A percentile compares a stretch with the other conserved stretches of the same genome.
These are phyloP conservation scores for Tangara arthus DNA, from an alignment of 2,797 vertebrate genomes.

Conservation along the genomic window DNA sequence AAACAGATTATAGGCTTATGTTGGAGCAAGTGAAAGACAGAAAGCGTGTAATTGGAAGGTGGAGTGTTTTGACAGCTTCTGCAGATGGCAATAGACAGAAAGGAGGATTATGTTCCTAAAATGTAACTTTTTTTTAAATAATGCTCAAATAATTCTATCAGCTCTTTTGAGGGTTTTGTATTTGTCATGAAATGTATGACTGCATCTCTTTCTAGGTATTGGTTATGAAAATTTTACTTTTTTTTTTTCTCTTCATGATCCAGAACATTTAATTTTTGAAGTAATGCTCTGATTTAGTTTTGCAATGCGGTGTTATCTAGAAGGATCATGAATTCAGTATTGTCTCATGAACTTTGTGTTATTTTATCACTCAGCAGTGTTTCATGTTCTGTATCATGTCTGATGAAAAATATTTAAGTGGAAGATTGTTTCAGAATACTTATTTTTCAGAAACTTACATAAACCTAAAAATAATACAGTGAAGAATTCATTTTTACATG, in stretches of 20 bases:
- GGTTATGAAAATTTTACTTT: background rate
- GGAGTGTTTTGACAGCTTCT: constrained; percentile 60
- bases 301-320: background rate
- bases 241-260: background rate
- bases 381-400: background rate
- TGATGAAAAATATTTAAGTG: background rate
- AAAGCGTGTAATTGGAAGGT: constrained; percentile 28
- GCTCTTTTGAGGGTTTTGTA: background rate
- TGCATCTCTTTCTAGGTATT: background rate
- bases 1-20: constrained; percentile 53
- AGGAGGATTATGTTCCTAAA: constrained; percentile 9
- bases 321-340: background rate
- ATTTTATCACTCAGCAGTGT: background rate
- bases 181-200: background rate
- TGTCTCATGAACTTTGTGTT: background rate
- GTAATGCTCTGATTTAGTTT: background rate
- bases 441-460: background rate
- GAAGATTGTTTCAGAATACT: background rate
- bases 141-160: constrained; percentile 4
- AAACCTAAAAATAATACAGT: background rate
- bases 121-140: constrained; percentile 10
- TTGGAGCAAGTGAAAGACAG: constrained; percentile 26
- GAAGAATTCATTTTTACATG: background rate
- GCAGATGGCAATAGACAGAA: constrained; percentile 33
- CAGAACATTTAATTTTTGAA: background rate